Conservation (phyloP, 2,888 invertebrate species). For the Harpalus rufipes region DNA sequence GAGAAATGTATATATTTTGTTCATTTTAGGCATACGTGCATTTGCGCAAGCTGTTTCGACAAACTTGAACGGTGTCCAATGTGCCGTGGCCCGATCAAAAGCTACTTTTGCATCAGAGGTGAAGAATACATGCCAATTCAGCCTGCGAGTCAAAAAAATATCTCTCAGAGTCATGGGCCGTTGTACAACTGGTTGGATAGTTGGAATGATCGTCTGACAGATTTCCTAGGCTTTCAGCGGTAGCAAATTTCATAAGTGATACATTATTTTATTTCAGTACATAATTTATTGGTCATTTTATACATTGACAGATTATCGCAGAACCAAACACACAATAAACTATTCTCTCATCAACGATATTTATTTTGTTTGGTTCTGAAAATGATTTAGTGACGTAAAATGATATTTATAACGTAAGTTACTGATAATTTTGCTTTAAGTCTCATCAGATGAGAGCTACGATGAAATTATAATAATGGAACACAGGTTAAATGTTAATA, state of each 20-base stretch:
- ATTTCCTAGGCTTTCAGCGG: slow-evolving; percentile 85
- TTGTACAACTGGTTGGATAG: slow-evolving; percentile 79
- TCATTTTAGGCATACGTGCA: slow-evolving; percentile 85
- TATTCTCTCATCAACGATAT: background rate
- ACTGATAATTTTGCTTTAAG: slow-evolving; percentile 51
- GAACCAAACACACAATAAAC: slow-evolving; percentile 25
- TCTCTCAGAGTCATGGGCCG: slow-evolving; percentile 75
- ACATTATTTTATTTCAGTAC: slow-evolving; percentile 27
- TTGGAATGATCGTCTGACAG: slow-evolving; percentile 86
- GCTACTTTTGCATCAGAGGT: slow-evolving; percentile 90
- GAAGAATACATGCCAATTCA: slow-evolving; percentile 84
- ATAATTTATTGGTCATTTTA: slow-evolving; percentile 48
- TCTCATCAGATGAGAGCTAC: slow-evolving; percentile 15
- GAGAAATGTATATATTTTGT: background rate
- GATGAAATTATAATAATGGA: slow-evolving; percentile 42
- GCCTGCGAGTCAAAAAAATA: slow-evolving; percentile 69
- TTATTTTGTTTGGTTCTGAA: slow-evolving; percentile 20
- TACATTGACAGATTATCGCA: slow-evolving; percentile 1
- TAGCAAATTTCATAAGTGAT: slow-evolving; percentile 71
- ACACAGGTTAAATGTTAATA: slow-evolving; percentile 52
- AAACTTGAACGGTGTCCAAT: slow-evolving; percentile 92
- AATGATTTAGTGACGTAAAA: slow-evolving; percentile 39
- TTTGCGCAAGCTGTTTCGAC: slow-evolving; percentile 89
- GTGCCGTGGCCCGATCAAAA: slow-evolving; percentile 90
- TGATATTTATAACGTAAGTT: slow-evolving; percentile 46